These are phyloP conservation scores for Tangachromis dhanisi DNA, from an alignment of 2,113 vertebrate species.

Conservation along the genomic window DNA sequence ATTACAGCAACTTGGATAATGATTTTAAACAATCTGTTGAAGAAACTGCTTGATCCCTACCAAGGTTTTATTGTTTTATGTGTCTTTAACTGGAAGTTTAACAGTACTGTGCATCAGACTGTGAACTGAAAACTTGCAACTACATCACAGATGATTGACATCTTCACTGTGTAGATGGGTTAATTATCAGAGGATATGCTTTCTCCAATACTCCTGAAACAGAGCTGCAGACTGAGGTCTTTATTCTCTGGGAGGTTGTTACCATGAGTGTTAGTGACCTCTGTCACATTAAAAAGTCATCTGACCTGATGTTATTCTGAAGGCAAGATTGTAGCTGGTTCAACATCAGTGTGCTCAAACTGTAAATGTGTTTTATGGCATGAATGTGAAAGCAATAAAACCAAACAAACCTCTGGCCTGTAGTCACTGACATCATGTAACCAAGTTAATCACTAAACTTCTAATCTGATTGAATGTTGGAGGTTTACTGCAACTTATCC, in stretches of 20 bases:
- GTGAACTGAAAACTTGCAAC: fast-evolving
- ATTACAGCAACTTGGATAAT: not conserved
- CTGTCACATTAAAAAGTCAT: not conserved
- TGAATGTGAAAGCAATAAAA: fast-evolving
- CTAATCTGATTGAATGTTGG: not conserved
- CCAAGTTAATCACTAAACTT: not conserved
- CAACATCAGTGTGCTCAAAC: fast-evolving
- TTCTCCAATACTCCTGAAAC: not conserved
- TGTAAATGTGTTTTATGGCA: not conserved
- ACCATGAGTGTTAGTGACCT: not conserved
- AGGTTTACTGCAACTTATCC: not conserved
- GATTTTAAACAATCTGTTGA: not conserved
- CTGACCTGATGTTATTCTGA: not conserved
- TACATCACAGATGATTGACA: not conserved
- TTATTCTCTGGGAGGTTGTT: not conserved
- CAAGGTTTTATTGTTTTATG: not conserved
- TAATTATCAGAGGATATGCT: not conserved
- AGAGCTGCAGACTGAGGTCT: not conserved
- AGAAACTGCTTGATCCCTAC: not conserved
- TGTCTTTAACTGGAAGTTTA: not conserved
- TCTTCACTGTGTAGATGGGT: not conserved
- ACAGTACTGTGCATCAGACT: not conserved
- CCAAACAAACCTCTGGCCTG: not conserved
- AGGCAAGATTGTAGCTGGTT: not conserved
- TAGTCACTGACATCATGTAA: not conserved